Percentiles rank a stretch among this genome's conserved stretches.
Evolutionary conservation across 2,888 invertebrate species (phyloP).

Genomic region (Phyllotreta striolata): DNA sequence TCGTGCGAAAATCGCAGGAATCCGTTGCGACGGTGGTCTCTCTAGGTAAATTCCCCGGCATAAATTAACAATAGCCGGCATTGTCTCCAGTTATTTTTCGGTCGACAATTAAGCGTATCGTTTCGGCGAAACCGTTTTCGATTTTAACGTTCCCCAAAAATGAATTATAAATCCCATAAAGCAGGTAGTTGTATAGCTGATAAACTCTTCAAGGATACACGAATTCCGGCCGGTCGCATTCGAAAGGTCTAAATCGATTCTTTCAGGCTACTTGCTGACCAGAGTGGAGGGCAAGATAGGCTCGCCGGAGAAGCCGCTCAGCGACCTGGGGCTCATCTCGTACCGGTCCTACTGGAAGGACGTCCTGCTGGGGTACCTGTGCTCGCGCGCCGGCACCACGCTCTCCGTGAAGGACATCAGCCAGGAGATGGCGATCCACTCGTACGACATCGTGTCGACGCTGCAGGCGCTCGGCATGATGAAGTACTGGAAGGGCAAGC

Average conservation of each 20-base stretch:
- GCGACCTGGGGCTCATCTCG: slow-evolving; percentile 95
- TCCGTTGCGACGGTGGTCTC: too few species aligned
- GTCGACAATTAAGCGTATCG: too few species aligned
- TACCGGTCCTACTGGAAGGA: slow-evolving; percentile 99
- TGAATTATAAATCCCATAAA: too few species aligned
- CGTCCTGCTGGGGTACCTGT: slow-evolving; percentile 89
- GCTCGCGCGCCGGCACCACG: slow-evolving; percentile 86
- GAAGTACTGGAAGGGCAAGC: slow-evolving; percentile 97
- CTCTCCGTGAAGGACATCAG: slow-evolving; percentile 91
- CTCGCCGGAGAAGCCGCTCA: slow-evolving; percentile 98
- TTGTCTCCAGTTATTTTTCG: not conserved
- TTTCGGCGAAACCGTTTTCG: too few species aligned
- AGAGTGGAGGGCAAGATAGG: slow-evolving; percentile 97
- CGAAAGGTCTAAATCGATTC: not conserved
- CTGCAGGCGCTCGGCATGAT: slow-evolving; percentile 90
- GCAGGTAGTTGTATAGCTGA: too few species aligned
- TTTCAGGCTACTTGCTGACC: slow-evolving; percentile 92
- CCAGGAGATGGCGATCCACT: slow-evolving; percentile 94
- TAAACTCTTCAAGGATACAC: not conserved
- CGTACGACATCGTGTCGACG: slow-evolving; percentile 97
- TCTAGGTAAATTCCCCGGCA: too few species aligned
- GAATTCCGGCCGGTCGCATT: not conserved
- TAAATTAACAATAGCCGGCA: too few species aligned
- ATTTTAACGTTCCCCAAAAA: not conserved
- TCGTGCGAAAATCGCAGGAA: too few species aligned